Base-by-base conservation (phyloP, 2,797 vertebrate species). In the Acipenser transmontanus region DNA sequence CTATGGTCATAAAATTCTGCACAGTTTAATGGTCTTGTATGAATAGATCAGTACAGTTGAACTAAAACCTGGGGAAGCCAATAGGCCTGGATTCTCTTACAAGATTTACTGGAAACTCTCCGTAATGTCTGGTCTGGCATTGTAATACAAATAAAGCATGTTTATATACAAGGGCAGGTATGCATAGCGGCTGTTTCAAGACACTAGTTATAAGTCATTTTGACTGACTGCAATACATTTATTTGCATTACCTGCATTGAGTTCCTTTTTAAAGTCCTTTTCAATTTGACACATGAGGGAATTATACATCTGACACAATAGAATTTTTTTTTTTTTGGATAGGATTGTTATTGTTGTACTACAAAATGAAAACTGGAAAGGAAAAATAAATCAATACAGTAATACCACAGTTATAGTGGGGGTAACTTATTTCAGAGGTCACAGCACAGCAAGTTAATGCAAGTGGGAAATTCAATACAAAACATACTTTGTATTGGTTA, bases 311-410 rank as follows among this genome's bases (percentile, higher is more conserved):
- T 73, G 61, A 73, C 82, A 80, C 81, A 6, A 34, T 77, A 82
- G 81, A 78, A 72, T 79, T 34, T 34, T 34, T 4, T 34, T 34
- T 34, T 91, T 85, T 81, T 84, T 85, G 81, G 79, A 81, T 86
- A 84, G 89, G 91, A 88, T 88, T 90, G 90, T 91, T 89, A 89
- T 91, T 84, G 88, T 86, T 80, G 84, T 81, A 71, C 79, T 69
- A 80, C 85, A 87, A 89, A 91, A 91, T 89, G 89, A 92, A 89
- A 89, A 81, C 77, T 76, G 66, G 81, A 79, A 85, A 72, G 74
- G 34, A 79, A 85, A 34, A 78, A 81, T 90, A 92, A 91, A 92
- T 91, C 90, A 91, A 92, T 92, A 92, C 77, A 47, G 90, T 87
- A 90, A 91, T 92, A 92, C 90, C 86, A 86, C 85, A 81, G 81